A percentile compares a stretch with the other conserved stretches of the same genome.
Evolutionary conservation across 1,140 invertebrate species (phyloP).

Genomic region (Wiebesia pumilae): DNA sequence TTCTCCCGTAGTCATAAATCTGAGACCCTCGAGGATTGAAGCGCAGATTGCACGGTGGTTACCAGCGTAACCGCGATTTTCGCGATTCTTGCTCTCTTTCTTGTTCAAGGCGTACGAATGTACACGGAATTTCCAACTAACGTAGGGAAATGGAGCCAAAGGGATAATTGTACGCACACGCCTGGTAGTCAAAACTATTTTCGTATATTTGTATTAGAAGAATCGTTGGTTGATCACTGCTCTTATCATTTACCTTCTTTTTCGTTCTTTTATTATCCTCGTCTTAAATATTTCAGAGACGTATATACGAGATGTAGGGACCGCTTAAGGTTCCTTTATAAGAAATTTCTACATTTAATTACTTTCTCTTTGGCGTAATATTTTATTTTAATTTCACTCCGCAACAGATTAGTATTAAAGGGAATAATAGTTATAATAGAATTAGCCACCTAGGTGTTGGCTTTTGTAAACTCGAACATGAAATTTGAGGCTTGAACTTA

Average conservation of each 20-base stretch:
- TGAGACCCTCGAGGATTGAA: constrained; percentile 10
- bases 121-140: background rate
- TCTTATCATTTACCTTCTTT: background rate
- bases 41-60: constrained; percentile 6
- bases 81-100: background rate
- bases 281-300: background rate
- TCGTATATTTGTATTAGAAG: background rate
- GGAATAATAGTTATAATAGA: too few relatives aligned
- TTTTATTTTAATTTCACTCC: background rate
- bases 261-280: background rate
- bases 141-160: too few relatives aligned
- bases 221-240: background rate
- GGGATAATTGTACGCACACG: background rate
- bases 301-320: background rate
- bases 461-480: too few relatives aligned
- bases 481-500: too few relatives aligned
- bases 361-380: background rate
- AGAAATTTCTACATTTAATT: background rate
- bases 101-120: background rate
- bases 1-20: constrained; percentile 15
- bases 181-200: background rate
- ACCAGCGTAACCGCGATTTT: constrained; percentile 9
- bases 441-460: too few relatives aligned
- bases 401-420: background rate
- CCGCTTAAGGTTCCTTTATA: background rate